phyloP scores from a whole-genome alignment of 2,797 vertebrate species.

The Echiichthys vipera region DNA sequence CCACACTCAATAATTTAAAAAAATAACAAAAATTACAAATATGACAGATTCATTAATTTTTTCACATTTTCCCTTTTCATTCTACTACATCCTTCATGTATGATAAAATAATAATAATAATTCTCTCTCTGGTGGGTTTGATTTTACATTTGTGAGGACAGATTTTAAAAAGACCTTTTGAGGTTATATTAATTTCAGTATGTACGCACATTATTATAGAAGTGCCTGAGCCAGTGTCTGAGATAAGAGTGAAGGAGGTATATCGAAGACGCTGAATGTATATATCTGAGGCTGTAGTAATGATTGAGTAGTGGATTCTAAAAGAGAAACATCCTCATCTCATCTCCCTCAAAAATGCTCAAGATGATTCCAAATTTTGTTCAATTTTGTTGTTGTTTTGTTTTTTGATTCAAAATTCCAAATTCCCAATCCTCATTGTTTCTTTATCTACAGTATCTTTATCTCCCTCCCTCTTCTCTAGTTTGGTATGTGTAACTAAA shows the following conservation, averaged over 20 bases:
- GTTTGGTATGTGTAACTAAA: constrained; percentile 8
- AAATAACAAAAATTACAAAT: not conserved
- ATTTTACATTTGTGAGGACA: constrained; percentile 41
- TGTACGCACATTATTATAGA: constrained; percentile 10
- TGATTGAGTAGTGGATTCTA: constrained; percentile 24
- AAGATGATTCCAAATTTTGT: constrained; percentile 5
- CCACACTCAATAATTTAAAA: not conserved
- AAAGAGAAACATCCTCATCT: constrained; percentile 19
- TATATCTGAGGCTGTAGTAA: constrained; percentile 15
- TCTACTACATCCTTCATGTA: not conserved
- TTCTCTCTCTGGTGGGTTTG: constrained; percentile 6
- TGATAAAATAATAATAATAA: constrained; percentile 17
- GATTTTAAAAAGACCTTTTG: constrained; percentile 25
- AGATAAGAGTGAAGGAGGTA: constrained; percentile 30
- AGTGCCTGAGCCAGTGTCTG: not conserved
- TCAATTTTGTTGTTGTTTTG: too few relatives aligned
- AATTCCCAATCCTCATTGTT: too few relatives aligned
- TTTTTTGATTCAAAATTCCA: too few relatives aligned
- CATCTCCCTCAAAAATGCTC: constrained; percentile 17
- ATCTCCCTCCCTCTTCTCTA: not conserved
- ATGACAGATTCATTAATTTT: not conserved
- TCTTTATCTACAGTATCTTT: constrained; percentile 10
- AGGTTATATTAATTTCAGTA: constrained; percentile 36
- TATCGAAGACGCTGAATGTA: constrained; percentile 30
- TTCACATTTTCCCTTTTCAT: not conserved